Evolutionary conservation across 2,113 vertebrate species (phyloP).

Genomic region (Zosterops borbonicus): DNA sequence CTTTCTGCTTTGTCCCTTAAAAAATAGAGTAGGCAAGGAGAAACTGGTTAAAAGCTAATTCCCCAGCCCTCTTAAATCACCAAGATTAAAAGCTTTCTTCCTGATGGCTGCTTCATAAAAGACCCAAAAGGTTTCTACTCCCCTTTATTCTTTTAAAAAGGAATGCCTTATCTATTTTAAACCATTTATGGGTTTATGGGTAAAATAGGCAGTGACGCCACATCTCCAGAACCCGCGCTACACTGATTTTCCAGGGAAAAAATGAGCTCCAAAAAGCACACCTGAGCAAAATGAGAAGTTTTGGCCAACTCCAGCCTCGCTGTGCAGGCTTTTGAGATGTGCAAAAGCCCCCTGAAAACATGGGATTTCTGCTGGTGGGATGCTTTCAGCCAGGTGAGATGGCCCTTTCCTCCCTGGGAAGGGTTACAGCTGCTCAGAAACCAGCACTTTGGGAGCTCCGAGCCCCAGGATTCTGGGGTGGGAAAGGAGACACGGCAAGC

Average conservation of each 20-base stretch:
- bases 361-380: neutral
- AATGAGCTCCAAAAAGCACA: neutral
- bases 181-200: neutral
- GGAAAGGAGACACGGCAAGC: neutral
- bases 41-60: neutral
- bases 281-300: neutral
- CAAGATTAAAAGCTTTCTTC: constrained; percentile 12
- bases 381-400: neutral
- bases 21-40: neutral
- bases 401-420: neutral
- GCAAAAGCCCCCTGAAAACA: rapidly evolving
- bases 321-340: rapidly evolving
- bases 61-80: neutral
- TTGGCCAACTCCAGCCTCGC: neutral
- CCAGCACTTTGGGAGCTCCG: neutral
- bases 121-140: neutral
- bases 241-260: neutral
- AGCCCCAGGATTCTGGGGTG: neutral
- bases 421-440: neutral
- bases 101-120: neutral
- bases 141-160: neutral
- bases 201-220: neutral
- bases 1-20: neutral
- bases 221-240: rapidly evolving
- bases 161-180: neutral